These are phyloP conservation scores for Nothobranchius kuhntae DNA, from an alignment of 2,113 vertebrate species.

Conservation along the genomic window DNA sequence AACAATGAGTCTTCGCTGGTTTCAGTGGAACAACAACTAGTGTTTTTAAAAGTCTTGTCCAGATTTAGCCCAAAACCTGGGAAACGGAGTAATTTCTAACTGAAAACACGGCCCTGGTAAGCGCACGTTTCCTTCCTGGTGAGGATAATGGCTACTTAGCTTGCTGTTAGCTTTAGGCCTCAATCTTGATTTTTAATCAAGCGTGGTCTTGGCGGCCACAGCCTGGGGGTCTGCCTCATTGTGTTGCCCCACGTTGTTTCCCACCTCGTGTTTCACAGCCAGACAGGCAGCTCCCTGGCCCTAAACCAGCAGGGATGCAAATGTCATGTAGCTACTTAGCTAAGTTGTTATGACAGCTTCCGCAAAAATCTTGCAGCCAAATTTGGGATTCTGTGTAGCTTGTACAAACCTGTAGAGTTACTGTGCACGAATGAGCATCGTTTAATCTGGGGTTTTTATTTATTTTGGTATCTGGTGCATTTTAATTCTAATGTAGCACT, in stretches of 20 bases:
- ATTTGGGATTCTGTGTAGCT: constrained; percentile 13
- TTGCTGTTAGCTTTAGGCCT: constrained; percentile 70
- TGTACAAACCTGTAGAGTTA: constrained; percentile 1
- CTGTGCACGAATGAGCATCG: too few species aligned
- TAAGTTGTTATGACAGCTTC: constrained; percentile 52
- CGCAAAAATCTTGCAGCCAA: constrained; percentile 47
- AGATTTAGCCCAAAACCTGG: constrained; percentile 8
- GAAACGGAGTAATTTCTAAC: background rate
- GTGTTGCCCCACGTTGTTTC: constrained; percentile 42
- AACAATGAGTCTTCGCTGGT: constrained; percentile 69
- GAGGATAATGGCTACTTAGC: constrained; percentile 23
- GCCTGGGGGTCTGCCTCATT: constrained; percentile 18
- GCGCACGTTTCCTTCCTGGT: constrained; percentile 19
- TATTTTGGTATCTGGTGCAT: constrained; percentile 1
- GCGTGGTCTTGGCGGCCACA: constrained; percentile 61
- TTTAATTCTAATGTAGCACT: too few species aligned
- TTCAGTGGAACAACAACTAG: constrained; percentile 24
- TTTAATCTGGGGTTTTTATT: background rate
- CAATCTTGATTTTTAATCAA: constrained; percentile 64
- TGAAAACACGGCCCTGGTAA: constrained; percentile 38
- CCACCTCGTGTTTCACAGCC: background rate
- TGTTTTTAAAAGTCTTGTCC: constrained; percentile 10
- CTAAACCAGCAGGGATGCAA: background rate
- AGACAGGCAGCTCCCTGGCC: background rate
- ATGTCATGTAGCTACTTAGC: constrained; percentile 8